Evolutionary conservation across 2,113 vertebrate genomes (phyloP), one percentile per base, ranked within the genome.

Genomic region (Grammomys dolichurus): DNA sequence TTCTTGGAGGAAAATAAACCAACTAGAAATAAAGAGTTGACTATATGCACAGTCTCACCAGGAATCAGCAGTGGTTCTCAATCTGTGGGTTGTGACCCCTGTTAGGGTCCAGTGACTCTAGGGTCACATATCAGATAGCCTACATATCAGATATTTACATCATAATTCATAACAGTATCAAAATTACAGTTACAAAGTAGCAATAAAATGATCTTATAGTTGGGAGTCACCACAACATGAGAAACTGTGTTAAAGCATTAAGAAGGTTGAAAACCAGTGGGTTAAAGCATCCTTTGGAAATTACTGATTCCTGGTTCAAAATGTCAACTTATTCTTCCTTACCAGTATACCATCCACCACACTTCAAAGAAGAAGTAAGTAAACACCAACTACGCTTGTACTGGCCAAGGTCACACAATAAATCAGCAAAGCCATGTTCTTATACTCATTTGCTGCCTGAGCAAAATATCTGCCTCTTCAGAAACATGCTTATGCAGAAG

Each of bases 401-500:
- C 6, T 51, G 43, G 46, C 56, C 75, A 87, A 88, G 58, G 63
- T n/a, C 80, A 77, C 24, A 48, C 14, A 56, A n/a, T 24, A 69
- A 87, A 85, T 75, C 60, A 67, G 3, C 51, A 76, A 19, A n/a
- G 80, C 17, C 63, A 81, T 16, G 51, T 87, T 22, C 0, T 69
- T 54, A 17, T 6, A 75, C 10, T 33, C 36, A 69, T 65, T 73
- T 93, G 63, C 87, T 54, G 51, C 54, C 58, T 77, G 14, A 54
- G 84, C 58, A 14, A n/a, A 96, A 93, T 89, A 67, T 26, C 54
- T 90, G 33, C 78, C 82, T 94, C 51, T 77, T 87, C 22, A 60
- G 73, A 87, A 91, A 95, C n/a, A 28, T 14, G 12, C 58, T 70
- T 91, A 65, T 90, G 94, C 73, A 87, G 60, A 90, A 93, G 65